phyloP scores from a whole-genome alignment of 2,888 invertebrate genomes.

The Caenorhabditis angaria region DNA sequence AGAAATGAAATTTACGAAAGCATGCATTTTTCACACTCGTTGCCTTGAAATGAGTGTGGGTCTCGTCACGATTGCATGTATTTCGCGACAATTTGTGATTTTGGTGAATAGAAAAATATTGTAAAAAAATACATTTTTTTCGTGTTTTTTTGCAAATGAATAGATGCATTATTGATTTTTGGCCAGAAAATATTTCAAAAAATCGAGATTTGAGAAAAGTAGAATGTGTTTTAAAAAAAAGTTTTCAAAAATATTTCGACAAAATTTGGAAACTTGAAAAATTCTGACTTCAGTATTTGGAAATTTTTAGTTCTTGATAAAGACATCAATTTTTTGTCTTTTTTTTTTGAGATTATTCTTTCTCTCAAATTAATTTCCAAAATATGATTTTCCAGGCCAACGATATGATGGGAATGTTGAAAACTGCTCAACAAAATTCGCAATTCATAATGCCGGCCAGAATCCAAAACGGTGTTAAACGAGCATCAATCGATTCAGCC shows the following conservation, averaged over 20 bases:
- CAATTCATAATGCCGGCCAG: neutral
- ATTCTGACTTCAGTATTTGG: too few species aligned
- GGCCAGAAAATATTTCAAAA: neutral
- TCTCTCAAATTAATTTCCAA: neutral
- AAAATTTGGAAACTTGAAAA: neutral
- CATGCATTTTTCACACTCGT: too few species aligned
- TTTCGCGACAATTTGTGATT: too few species aligned
- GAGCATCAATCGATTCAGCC: slow-evolving; percentile 18
- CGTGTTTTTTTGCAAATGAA: too few species aligned
- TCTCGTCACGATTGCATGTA: too few species aligned
- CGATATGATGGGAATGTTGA: slow-evolving; percentile 34
- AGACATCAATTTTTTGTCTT: neutral
- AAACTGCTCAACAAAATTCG: slow-evolving; percentile 11
- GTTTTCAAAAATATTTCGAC: neutral
- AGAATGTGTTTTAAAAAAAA: neutral
- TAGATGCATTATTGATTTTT: neutral
- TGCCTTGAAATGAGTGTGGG: too few species aligned
- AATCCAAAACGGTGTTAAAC: slow-evolving; percentile 20
- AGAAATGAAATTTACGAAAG: too few species aligned
- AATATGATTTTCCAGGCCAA: slow-evolving; percentile 9
- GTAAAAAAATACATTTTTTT: too few species aligned
- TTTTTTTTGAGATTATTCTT: neutral
- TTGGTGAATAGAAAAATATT: too few species aligned
- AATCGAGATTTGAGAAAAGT: neutral
- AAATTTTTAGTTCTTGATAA: neutral